Conservation (phyloP, 2,113 vertebrate species). For the Cynopterus brachyotis region DNA sequence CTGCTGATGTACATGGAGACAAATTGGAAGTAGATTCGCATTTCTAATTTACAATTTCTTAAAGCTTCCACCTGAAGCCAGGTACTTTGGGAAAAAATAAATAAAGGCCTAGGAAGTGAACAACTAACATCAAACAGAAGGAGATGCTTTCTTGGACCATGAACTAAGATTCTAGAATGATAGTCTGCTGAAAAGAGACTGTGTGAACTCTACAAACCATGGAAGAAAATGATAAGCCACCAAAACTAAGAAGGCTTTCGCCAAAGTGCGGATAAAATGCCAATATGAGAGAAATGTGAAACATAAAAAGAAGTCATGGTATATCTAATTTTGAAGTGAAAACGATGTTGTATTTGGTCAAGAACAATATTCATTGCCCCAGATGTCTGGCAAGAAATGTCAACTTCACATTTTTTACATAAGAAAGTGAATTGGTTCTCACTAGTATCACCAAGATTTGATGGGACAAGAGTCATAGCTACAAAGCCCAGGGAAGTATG, state of each 20-base stretch:
- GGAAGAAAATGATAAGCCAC: background rate
- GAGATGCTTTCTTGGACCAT: background rate
- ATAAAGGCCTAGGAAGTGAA: background rate
- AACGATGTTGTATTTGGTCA: background rate
- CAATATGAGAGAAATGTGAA: background rate
- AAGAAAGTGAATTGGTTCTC: background rate
- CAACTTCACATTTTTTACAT: background rate
- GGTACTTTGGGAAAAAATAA: background rate
- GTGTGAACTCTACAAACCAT: background rate
- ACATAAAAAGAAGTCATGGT: background rate
- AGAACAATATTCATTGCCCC: background rate
- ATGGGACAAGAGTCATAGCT: background rate
- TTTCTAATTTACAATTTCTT: background rate
- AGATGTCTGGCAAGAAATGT: constrained; percentile 17
- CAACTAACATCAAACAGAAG: background rate
- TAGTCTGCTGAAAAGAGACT: background rate
- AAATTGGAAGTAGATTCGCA: background rate
- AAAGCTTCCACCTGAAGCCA: constrained; percentile 6
- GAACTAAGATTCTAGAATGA: background rate
- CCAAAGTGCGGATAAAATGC: background rate
- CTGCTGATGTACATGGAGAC: background rate
- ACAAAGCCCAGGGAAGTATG: background rate
- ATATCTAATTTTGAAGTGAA: background rate
- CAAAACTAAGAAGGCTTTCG: background rate
- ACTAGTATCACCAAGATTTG: background rate